Base-by-base conservation (phyloP, 2,113 vertebrate species). In the Peromyscus leucopus region DNA sequence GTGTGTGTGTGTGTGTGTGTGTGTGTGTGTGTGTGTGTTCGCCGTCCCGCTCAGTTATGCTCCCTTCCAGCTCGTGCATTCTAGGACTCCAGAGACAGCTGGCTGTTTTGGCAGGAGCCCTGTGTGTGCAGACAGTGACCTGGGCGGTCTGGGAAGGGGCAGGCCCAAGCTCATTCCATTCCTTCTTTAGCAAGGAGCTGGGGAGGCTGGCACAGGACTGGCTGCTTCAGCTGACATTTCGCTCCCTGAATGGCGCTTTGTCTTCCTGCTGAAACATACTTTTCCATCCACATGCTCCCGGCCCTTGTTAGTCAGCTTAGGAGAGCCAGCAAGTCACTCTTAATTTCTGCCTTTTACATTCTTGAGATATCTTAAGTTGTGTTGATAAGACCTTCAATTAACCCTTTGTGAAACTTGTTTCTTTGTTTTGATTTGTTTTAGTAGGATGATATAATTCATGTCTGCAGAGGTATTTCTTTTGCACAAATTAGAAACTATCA, bases 161-260 rank as follows among this genome's bases (percentile, higher is more conserved):
- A 61, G 96, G 78, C 97, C 84, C 90, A 79, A 90, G 97, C 90
- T 98, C 96, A 98, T 98, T 98, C 98, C 96, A 46, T 97, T 98
- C 97, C 97, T 98, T 98, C 98, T 98, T 98, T 97, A 98, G 97
- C 96, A 97, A 91, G 98, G 91, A 76, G 94, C 95, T 89, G 93
- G 36, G 94, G 92, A 83, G 89, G 95, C 98, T 96, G 98, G 97
- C 97, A 94, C 95, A 89, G 90, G 89, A 95, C 94, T 89, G 69
- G 93, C 96, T 75, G 97, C 98, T 96, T 96, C 96, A 98, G 6
- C 97, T 98, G 98, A 96, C 96, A 55, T 98, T 98, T 98, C 96
- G 63, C 96, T 91, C 87, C 39, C 55, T 98, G 93, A 97, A 93
- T 97, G 95, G 92, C 75, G 97, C 93, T 65, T 98, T 98, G 95